Evolutionary conservation across 1,140 invertebrate genomes (phyloP), one percentile per base, ranked within the genome.

Genomic region (Hypothenemus hampei): DNA sequence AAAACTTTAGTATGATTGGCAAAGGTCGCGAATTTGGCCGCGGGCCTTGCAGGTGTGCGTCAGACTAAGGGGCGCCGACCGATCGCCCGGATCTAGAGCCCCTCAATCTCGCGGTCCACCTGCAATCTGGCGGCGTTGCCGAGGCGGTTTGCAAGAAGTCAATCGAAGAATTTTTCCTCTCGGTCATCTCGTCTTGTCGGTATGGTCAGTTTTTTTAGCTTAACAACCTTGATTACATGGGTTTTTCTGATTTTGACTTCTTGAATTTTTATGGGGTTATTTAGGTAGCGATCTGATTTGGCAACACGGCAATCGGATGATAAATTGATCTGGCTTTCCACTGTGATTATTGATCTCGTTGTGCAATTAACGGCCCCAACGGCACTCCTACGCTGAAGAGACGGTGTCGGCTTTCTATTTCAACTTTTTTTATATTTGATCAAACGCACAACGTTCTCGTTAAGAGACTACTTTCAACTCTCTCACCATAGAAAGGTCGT

Each of bases 21-120:
- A 56, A 56, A 56, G 53, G 53, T 56, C 55, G 46, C 40, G 29
- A 44, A 48, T 57, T 57, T 57, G 47, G 55, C 55, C 55, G 20
- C 36, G 47, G 55, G 55, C 55, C 40, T 57, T 57, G 55, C 55
- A 57, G 55, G 55, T 57, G 55, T 57, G 55, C 55, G 45, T 50
- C 47, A 57, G 55, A 57, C 55, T 29, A 43, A 50, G 46, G 47
- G 55, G 55, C 55, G 55, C 55, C 55, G 55, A 50, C 39, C 54
- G 40, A 21, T 18, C 26, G 37, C 7, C 29, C 47, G 55, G 47
- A 56, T 56, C 46, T 56, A 45, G 51, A 53, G 39, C 50, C 41
- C 29, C 51, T 31, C 20, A 24, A n/a, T n/a, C 24, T 33, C 29
- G 10, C 13, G 23, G 43, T 47, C 45, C 45, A 47, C 45, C 45